Evolutionary conservation across 2,797 vertebrate species (phyloP).

Genomic region (Iguana delicatissima): DNA sequence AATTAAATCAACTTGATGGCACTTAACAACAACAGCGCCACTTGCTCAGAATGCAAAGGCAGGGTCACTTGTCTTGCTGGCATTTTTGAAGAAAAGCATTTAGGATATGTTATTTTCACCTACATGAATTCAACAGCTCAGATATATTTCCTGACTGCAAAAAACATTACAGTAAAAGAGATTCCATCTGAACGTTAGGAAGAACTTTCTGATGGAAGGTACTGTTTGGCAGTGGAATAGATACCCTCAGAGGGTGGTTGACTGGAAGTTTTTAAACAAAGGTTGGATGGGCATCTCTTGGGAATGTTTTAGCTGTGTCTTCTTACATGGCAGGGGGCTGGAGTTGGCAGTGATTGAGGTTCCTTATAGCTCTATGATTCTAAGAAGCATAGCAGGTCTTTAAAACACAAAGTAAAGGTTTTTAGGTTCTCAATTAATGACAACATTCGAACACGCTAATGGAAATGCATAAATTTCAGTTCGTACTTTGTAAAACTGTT

Average conservation of each 20-base stretch:
- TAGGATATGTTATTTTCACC: background rate
- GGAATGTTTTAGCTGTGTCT: too few relatives aligned
- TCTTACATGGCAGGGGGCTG: too few relatives aligned
- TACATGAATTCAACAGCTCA: background rate
- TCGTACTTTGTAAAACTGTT: background rate
- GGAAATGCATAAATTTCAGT: background rate
- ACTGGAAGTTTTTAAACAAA: too few relatives aligned
- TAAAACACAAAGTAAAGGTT: background rate
- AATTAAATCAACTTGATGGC: too few relatives aligned
- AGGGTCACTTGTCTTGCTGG: background rate
- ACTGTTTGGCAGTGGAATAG: too few relatives aligned
- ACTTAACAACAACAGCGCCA: background rate
- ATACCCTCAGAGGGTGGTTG: too few relatives aligned
- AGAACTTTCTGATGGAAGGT: too few relatives aligned
- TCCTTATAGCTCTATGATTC: too few relatives aligned
- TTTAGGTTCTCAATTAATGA: background rate
- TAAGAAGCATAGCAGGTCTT: background rate
- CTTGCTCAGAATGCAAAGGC: background rate
- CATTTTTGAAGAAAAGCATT: background rate
- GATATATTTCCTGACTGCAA: background rate
- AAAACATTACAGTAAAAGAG: too few relatives aligned
- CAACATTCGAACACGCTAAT: background rate
- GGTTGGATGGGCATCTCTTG: too few relatives aligned
- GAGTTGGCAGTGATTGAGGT: too few relatives aligned
- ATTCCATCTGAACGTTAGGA: too few relatives aligned